Percentiles rank a stretch among this genome's conserved stretches.
These are phyloP conservation scores for Panulirus ornatus DNA, from an alignment of 1,140 invertebrate genomes.

Conservation along the genomic window DNA sequence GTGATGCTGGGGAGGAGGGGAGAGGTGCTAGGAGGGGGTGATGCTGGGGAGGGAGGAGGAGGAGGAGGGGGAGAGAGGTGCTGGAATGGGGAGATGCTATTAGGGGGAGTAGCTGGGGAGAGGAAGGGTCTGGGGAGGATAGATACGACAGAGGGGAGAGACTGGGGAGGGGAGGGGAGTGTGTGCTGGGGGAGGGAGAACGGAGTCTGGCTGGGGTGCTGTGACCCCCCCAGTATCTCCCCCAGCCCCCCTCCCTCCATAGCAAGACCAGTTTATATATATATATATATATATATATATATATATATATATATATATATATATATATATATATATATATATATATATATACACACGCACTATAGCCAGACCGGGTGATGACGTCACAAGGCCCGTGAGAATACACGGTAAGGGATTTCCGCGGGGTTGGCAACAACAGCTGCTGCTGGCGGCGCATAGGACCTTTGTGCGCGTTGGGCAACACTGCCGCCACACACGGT, in stretches of 20 bases:
- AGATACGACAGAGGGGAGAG: background rate
- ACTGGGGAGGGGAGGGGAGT: background rate
- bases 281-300: too few relatives aligned
- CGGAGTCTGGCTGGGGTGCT: background rate
- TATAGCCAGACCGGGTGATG: background rate
- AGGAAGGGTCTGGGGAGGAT: background rate
- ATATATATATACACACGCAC: background rate
- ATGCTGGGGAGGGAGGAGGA: background rate
- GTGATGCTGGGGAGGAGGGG: background rate
- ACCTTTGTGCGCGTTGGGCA: too few relatives aligned
- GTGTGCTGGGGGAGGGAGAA: background rate
- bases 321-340: too few relatives aligned
- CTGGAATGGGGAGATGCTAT: background rate
- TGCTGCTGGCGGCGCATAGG: too few relatives aligned
- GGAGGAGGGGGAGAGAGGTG: background rate
- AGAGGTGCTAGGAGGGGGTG: background rate
- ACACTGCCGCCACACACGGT: too few relatives aligned
- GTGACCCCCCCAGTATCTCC: too few relatives aligned
- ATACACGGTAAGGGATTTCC: background rate
- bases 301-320: too few relatives aligned
- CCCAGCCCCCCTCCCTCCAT: too few relatives aligned
- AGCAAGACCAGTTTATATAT: too few relatives aligned
- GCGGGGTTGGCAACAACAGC: background rate
- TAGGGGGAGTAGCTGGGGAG: background rate
- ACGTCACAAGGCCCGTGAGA: slow-evolving; percentile 20